Percentiles rank a stretch among this genome's conserved stretches.
phyloP scores from a whole-genome alignment of 2,888 invertebrate genomes.

The Junonia oenone region DNA sequence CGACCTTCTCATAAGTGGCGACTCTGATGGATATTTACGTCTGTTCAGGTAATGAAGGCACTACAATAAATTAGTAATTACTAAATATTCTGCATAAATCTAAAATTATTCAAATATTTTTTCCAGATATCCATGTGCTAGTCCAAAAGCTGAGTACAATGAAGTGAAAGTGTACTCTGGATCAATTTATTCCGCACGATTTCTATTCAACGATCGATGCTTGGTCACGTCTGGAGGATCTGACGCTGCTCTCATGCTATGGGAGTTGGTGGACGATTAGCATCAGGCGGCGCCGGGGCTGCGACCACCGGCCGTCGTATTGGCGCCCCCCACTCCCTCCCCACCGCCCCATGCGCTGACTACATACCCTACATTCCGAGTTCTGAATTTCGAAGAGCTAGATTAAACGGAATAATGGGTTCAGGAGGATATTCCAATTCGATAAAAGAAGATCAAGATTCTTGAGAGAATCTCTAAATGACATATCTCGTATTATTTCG shows the following conservation, averaged over 20 bases:
- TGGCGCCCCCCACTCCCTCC: constrained; percentile 65
- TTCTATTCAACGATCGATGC: constrained; percentile 92
- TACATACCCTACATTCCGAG: constrained; percentile 50
- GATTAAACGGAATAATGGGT: constrained; percentile 50
- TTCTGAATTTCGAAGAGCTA: constrained; percentile 64
- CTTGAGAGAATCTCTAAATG: background rate
- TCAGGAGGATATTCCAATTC: background rate
- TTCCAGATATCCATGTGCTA: constrained; percentile 89
- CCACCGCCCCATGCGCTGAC: constrained; percentile 53
- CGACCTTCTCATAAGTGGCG: constrained; percentile 90
- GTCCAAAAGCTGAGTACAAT: constrained; percentile 91
- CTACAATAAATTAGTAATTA: too few relatives aligned
- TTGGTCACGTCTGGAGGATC: constrained; percentile 91
- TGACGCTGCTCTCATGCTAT: constrained; percentile 93
- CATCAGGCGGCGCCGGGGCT: constrained; percentile 55
- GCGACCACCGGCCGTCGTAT: constrained; percentile 57
- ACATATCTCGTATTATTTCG: background rate
- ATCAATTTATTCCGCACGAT: constrained; percentile 87
- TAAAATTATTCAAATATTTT: too few relatives aligned
- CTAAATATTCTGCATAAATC: too few relatives aligned
- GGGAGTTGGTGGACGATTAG: constrained; percentile 92
- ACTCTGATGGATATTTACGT: constrained; percentile 92
- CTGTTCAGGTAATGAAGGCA: constrained; percentile 93
- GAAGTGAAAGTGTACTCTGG: constrained; percentile 94
- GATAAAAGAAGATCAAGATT: background rate